phyloP scores from a whole-genome alignment of 1,140 invertebrate genomes.

The Samia ricini region DNA sequence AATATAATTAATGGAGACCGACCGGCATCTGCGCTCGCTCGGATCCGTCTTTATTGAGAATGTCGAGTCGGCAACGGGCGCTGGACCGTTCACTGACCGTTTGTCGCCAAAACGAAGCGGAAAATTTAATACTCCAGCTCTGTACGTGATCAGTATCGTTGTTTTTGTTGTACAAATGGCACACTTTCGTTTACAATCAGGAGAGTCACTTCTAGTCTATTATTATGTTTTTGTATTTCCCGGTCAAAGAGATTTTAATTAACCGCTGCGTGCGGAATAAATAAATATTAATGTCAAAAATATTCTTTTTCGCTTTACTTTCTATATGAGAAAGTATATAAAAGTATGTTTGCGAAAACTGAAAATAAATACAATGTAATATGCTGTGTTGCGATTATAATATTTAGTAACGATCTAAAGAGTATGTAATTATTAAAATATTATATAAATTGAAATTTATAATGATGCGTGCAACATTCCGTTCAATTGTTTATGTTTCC shows the following conservation, averaged over 20 bases:
- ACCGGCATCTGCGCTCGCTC: neutral
- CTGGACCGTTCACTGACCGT: constrained; percentile 48
- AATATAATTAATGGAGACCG: neutral
- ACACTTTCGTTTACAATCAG: constrained; percentile 53
- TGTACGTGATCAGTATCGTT: constrained; percentile 64
- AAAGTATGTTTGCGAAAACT: no score
- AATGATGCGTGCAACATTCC: no score
- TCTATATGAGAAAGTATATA: constrained; percentile 8
- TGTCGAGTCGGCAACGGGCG: constrained; percentile 15
- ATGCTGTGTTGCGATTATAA: no score
- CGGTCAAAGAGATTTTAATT: constrained; percentile 31
- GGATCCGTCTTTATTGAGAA: neutral
- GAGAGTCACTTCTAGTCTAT: constrained; percentile 16
- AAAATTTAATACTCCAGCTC: constrained; percentile 67
- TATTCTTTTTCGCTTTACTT: constrained; percentile 8
- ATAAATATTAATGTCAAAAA: constrained; percentile 16
- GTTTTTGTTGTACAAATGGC: constrained; percentile 47
- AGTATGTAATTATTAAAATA: no score
- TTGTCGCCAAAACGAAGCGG: constrained; percentile 63
- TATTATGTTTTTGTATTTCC: constrained; percentile 26
- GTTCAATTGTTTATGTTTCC: no score
- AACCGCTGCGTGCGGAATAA: constrained; percentile 20
- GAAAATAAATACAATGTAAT: no score
- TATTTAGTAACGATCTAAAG: no score
- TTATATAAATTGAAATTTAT: no score